Evolutionary conservation across 2,888 invertebrate species (phyloP), one percentile per base, ranked within the genome.

Genomic region (Chymomyza procnemis): DNA sequence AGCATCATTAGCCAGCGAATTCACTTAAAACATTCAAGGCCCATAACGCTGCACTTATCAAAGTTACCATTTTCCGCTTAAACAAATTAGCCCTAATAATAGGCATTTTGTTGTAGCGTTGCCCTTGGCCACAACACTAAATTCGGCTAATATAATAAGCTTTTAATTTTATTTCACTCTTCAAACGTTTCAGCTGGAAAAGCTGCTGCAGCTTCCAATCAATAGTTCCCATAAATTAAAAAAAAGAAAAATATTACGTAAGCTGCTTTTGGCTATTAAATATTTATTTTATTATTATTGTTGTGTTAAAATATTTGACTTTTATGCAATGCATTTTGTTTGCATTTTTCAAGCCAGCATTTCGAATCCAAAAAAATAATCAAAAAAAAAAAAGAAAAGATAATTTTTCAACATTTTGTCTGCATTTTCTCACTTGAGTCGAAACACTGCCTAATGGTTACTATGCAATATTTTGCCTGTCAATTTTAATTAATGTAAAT

Each of bases 401-500:
- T 19, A n/a, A 50, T 19, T 50, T 50, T 50, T 50, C 16, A 50
- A 50, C 19, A 4, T 50, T 50, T 50, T 50, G 16, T 16, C 19
- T 50, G 50, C 1, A 19, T 16, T n/a, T 50, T n/a, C 18, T 50
- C 50, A 41, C 34, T 9, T 41, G 9, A 41, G 34, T 9, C 2
- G 9, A 3, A 26, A 0, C 26, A 4, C 3, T 26, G 2, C 9
- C 34, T 41, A 50, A 19, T 50, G 50, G 19, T 19, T 19, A 50
- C 19, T 69, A 66, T 66, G 70, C 74, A 74, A 79, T 74, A 70
- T 76, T 80, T 80, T 76, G 64, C 46, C 78, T 77, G 80, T 77
- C 79, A 71, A 71, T 74, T 79, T 71, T 76, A 79, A 79, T 79
- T 76, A 76, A 78, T 70, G 79, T 73, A 79, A 76, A 82, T 71